These are phyloP conservation scores for Zosterops lateralis DNA, from an alignment of 2,113 vertebrate species.

Conservation along the genomic window DNA sequence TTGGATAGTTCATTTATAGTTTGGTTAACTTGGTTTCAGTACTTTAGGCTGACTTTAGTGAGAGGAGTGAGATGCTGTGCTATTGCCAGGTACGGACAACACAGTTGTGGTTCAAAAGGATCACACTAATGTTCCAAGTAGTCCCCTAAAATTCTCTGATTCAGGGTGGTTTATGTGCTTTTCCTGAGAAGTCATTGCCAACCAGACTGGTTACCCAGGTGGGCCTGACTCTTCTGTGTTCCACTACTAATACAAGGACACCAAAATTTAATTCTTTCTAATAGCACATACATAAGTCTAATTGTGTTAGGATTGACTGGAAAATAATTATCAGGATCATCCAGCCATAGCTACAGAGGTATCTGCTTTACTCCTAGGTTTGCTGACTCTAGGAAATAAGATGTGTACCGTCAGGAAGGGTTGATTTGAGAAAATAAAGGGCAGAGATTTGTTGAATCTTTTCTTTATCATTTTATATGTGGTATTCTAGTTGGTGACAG, in stretches of 20 bases:
- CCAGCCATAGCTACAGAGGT: background rate
- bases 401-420: accelerated
- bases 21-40: background rate
- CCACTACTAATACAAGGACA: background rate
- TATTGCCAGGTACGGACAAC: background rate
- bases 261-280: background rate
- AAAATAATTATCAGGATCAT: background rate
- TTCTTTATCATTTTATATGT: background rate
- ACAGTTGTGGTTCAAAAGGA: background rate
- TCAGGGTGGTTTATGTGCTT: background rate
- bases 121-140: background rate
- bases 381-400: background rate
- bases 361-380: background rate
- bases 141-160: background rate
- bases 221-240: background rate
- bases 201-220: accelerated
- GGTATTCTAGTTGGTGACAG: background rate
- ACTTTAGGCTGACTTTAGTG: background rate
- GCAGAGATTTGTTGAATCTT: background rate
- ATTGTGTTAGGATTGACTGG: background rate
- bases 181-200: background rate
- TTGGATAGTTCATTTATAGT: background rate
- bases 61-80: background rate
- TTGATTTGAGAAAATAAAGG: background rate
- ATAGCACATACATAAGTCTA: background rate